Evolutionary conservation across 2,888 invertebrate genomes (phyloP).

Genomic region (Drosophila nr. fundita): DNA sequence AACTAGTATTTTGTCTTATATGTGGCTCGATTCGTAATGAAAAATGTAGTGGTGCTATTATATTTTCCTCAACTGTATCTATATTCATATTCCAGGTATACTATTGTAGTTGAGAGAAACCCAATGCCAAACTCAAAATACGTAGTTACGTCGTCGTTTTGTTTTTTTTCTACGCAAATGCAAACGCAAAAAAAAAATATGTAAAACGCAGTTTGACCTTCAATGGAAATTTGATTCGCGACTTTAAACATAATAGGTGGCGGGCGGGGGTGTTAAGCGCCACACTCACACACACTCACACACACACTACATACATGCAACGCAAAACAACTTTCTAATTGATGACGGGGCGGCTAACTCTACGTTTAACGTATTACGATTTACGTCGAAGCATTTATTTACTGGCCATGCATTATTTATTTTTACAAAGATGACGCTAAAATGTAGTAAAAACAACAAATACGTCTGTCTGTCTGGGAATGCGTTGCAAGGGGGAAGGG

Average conservation of each 20-base stretch:
- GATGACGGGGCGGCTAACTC: slow-evolving; percentile 36
- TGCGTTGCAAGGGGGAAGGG: background rate
- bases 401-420: slow-evolving; percentile 56
- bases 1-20: background rate
- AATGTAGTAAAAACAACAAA: slow-evolving; percentile 33
- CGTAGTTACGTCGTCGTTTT: slow-evolving; percentile 37
- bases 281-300: slow-evolving; percentile 14
- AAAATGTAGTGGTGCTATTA: background rate
- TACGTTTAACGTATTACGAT: slow-evolving; percentile 10
- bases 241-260: slow-evolving; percentile 32
- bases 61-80: background rate
- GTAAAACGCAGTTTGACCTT: slow-evolving; percentile 73
- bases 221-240: slow-evolving; percentile 69
- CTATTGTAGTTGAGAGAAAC: slow-evolving; percentile 38
- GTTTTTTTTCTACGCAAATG: slow-evolving; percentile 22
- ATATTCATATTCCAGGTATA: background rate
- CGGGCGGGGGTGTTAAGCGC: slow-evolving; percentile 36
- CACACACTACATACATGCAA: background rate
- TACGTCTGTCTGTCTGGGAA: slow-evolving; percentile 4
- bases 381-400: slow-evolving; percentile 36
- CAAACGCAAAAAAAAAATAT: slow-evolving; percentile 19
- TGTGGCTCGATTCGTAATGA: background rate
- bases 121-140: slow-evolving; percentile 64
- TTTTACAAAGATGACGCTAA: slow-evolving; percentile 39
- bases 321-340: slow-evolving; percentile 68